Evolutionary conservation across 2,888 invertebrate genomes (phyloP), one percentile per base, ranked within the genome.

Genomic region (Agapostemon virescens): DNA sequence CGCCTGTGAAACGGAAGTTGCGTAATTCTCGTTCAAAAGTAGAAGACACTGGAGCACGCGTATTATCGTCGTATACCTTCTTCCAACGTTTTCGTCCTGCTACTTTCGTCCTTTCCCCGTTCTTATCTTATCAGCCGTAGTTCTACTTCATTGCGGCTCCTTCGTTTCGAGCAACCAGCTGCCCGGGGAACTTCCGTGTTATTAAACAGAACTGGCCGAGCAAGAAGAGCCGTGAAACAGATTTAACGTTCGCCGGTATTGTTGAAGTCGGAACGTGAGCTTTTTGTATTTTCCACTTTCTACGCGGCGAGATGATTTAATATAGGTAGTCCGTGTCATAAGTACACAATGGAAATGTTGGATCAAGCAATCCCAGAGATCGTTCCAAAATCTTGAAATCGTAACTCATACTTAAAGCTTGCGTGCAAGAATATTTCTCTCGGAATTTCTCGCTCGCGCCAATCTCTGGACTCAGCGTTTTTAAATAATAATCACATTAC

Each of bases 101-200:
- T 58, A 66, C 68, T 69, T 66, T 77, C 55, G n/a, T 45, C 52
- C 66, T 64, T 63, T 64, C 69, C 42, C 38, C 52, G 49, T 40
- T 40, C 79, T 80, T 80, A 80, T 80, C 79, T 80, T 80, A 80
- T 80, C 80, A 26, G 45, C 11, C 38, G 69, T 26, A 40, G 79
- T 78, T 78, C 72, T 69, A 49, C 55, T 66, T 73, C 80, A 69
- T 80, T 78, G 79, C 79, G 26, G 69, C 69, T 33, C 15, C 40
- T 9, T 66, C 33, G 45, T 63, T 26, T 15, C 69, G 55, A 63
- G 68, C 40, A 11, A 23, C 67, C 74, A 7, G 61, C 71, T 69
- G 77, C 67, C 42, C 36, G 55, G 45, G 36, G 55, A 55, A 64
- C 72, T 80, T 77, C 78, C 72, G 55, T 77, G 71, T 72, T 77